Evolutionary conservation across 2,113 vertebrate genomes (phyloP), one percentile per base, ranked within the genome.

Genomic region (Hippolais icterina): DNA sequence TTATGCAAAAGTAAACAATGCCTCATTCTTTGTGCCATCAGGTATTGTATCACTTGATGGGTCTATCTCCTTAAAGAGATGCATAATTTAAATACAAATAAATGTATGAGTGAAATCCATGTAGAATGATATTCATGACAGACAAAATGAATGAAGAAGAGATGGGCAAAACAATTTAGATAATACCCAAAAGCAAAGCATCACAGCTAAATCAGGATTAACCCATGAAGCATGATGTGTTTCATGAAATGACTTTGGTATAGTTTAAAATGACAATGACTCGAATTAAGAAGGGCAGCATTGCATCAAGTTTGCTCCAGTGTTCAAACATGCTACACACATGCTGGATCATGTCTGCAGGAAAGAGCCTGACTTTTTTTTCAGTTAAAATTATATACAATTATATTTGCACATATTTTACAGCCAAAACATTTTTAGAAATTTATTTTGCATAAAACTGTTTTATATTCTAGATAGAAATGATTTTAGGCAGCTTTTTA

Each of bases 161-260:
- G 57, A 83, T 76, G 57, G 90, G 53, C 57, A 90, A 95, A 96
- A 89, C 87, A 93, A 96, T 93, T 93, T 81, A 90, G 86, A 90
- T 96, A 96, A 94, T 93, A 88, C 68, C 37, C 37, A 71, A 94
- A 92, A 93, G 49, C 69, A 95, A 93, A 90, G 83, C 80, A 10
- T 71, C 80, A 64, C 69, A 87, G 77, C 44, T 93, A 95, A 95
- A 89, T 89, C 88, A 91, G 94, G 88, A 96, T 95, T 96, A 93
- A 96, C 72, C 83, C 90, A 84, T 77, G 93, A 83, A 95, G 64
- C 90, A 90, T 52, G 35, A 77, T 74, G 47, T 63, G 21, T 83
- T 94, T 94, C 76, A 87, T 35, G 60, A 90, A 96, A 92, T 81
- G 60, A 90, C 76, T 94, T 76, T 60, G 60, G 41, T 66, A 63